Conservation (phyloP, 2,113 vertebrate genomes). For the Oncorhynchus nerka region DNA sequence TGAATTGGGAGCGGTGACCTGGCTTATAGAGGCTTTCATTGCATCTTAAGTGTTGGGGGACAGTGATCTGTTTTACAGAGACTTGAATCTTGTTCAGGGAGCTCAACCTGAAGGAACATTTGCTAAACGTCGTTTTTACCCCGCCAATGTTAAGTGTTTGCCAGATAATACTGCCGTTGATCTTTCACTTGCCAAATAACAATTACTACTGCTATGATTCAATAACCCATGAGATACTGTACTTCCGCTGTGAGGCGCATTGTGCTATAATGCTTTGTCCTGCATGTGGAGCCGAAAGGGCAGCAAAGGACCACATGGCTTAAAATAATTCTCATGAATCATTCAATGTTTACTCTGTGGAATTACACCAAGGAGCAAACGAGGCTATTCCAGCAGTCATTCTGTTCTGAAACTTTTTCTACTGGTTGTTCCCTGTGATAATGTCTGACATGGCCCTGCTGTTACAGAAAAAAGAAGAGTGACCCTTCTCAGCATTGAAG, state of each 20-base stretch:
- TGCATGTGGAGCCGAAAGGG: conserved; percentile 40
- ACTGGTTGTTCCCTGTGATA: conserved; percentile 53
- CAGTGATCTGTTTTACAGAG: background rate
- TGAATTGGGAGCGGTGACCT: background rate
- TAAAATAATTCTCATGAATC: conserved; percentile 59
- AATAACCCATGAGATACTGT: conserved; percentile 3
- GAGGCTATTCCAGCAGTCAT: conserved; percentile 47
- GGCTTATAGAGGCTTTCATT: background rate
- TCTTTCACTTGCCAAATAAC: background rate
- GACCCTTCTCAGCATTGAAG: conserved; percentile 60
- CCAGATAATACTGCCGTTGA: background rate
- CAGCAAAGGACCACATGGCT: conserved; percentile 30
- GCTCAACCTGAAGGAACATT: background rate
- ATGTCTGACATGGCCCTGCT: conserved; percentile 67
- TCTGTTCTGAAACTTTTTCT: conserved; percentile 59
- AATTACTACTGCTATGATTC: background rate
- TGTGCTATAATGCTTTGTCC: conserved; percentile 21
- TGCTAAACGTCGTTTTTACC: background rate
- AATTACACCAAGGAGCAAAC: conserved; percentile 51
- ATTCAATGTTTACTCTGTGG: conserved; percentile 66
- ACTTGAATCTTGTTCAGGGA: background rate
- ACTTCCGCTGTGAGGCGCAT: background rate
- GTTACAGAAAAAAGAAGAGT: conserved; percentile 62
- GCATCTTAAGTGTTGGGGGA: background rate
- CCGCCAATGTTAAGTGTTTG: too few relatives aligned